Evolutionary conservation across 1,140 invertebrate genomes (phyloP).

Genomic region (Zaprionus ornatus): DNA sequence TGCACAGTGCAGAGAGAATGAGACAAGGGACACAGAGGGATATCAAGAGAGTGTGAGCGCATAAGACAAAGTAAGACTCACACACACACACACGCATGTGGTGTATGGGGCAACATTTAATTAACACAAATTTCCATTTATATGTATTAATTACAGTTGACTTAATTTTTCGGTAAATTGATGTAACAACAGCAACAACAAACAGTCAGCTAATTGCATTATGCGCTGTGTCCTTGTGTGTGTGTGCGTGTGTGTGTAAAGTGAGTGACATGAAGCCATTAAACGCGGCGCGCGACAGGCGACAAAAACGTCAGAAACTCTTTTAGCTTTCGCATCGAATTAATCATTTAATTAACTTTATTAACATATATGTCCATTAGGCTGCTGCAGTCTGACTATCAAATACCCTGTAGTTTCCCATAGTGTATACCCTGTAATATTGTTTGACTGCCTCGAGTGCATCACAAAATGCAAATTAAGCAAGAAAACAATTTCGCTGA

Average conservation of each 20-base stretch:
- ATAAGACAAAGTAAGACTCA: background rate
- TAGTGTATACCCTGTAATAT: background rate
- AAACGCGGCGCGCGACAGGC: constrained; percentile 15
- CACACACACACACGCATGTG: background rate
- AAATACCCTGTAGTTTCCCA: background rate
- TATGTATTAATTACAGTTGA: constrained; percentile 72
- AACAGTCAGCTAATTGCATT: constrained; percentile 34
- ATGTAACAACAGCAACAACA: constrained; percentile 38
- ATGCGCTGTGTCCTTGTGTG: constrained; percentile 1
- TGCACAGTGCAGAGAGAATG: background rate
- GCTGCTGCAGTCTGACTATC: background rate
- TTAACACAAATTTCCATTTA: constrained; percentile 76
- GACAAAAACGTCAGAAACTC: constrained; percentile 17
- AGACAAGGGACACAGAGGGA: background rate
- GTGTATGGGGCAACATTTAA: constrained; percentile 60
- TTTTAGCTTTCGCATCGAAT: background rate
- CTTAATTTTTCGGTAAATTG: constrained; percentile 51
- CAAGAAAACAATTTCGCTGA: constrained; percentile 43
- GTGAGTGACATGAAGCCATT: constrained; percentile 12
- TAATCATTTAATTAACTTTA: constrained; percentile 1
- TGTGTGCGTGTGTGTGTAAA: constrained; percentile 12
- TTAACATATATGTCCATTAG: background rate
- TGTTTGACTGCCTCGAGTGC: background rate
- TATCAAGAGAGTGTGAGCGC: background rate
- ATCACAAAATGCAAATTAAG: constrained; percentile 41